Conservation (phyloP, 1,140 invertebrate species). For the Melitaea cinxia region DNA sequence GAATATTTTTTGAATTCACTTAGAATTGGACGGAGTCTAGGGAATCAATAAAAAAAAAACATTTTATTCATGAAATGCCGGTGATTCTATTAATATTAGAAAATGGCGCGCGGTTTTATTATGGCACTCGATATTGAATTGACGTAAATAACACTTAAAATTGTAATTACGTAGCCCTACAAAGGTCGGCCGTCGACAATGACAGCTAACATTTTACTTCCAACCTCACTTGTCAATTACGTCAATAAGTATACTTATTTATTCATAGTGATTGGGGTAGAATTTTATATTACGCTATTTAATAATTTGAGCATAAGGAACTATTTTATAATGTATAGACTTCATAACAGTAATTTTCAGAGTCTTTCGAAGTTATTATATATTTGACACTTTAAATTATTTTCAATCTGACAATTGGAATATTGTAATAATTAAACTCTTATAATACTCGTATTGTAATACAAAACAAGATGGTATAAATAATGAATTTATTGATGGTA, state of each 20-base stretch:
- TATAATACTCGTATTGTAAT: too few species aligned
- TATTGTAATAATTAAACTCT: too few species aligned
- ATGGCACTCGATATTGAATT: not conserved
- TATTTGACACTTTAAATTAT: too few species aligned
- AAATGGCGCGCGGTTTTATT: not conserved
- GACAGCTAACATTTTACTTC: slow-evolving; percentile 20
- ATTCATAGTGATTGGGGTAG: slow-evolving; percentile 20
- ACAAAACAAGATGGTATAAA: too few species aligned
- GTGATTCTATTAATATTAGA: not conserved
- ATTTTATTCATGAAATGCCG: not conserved
- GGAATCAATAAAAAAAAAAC: not conserved
- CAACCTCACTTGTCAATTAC: slow-evolving; percentile 23
- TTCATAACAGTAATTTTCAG: too few species aligned
- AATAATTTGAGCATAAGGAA: not conserved
- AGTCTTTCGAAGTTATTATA: too few species aligned
- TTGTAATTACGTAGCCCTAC: slow-evolving; percentile 10
- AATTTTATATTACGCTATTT: slow-evolving; percentile 4
- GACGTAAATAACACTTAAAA: slow-evolving; percentile 25
- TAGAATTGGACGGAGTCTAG: not conserved
- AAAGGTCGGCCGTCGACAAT: slow-evolving; percentile 23
- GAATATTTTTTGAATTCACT: not conserved
- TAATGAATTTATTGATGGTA: too few species aligned
- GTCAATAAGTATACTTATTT: slow-evolving; percentile 21
- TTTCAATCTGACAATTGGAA: too few species aligned
- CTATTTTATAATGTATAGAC: not conserved